Evolutionary conservation across 2,888 invertebrate species (phyloP), one percentile per base, ranked within the genome.

Genomic region (Hedychridium roseum): DNA sequence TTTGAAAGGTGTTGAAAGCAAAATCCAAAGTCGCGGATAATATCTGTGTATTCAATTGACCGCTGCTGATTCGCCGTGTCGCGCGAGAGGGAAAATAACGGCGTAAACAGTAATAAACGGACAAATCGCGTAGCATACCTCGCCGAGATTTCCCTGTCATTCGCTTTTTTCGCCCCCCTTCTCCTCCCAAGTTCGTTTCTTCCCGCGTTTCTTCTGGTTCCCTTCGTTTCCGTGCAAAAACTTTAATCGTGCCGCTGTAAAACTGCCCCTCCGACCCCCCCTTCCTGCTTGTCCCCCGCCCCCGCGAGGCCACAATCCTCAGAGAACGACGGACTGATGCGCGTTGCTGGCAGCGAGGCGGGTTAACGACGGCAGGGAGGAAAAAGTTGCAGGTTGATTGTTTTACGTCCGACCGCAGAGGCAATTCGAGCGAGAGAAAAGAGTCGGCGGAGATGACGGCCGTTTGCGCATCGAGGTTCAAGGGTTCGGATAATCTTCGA

Each of bases 321-420:
- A 15, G 34, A 38, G 20, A 27, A 42, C 46, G 23, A 36, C 38
- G 41, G n/a, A n/a, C 41, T 38, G 23, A 6, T 23, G 36, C 28
- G 37, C 47, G 42, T 41, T 34, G 39, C 41, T 37, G 44, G 43
- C 42, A 44, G 46, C 51, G 58, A 52, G 55, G 57, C 43, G 60
- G 55, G 52, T 54, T 59, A 66, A 62, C 61, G 60, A 60, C 57
- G 43, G 50, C 41, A 42, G 54, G 51, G 52, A 54, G 58, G 51
- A 63, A 67, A 64, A 61, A 66, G 68, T 54, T 47, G 41, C 42
- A 38, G 54, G 54, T 49, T 67, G 68, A 70, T 69, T 70, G 71
- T 71, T 71, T 70, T 71, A 67, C 60, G 69, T 63, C 66, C 64
- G 49, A 68, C 70, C 70, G 66, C 70, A 70, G 63, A 70, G 62